phyloP scores from a whole-genome alignment of 53 echinoderm and acorn worm genomes.

The Patiria pectinifera region DNA sequence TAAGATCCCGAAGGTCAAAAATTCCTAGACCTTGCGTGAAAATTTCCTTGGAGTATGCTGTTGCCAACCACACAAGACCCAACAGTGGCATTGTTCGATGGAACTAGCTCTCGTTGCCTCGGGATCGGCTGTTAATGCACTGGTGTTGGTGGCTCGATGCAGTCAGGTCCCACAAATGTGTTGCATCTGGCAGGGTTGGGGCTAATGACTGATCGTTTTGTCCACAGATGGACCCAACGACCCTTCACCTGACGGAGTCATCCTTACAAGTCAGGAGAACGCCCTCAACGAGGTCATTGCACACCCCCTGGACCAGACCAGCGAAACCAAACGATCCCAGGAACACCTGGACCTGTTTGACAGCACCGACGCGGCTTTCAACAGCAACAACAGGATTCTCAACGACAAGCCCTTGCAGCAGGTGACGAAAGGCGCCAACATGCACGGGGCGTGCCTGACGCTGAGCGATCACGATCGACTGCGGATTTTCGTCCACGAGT shows the following conservation, averaged over 20 bases:
- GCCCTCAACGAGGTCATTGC: slow-evolving; percentile 86
- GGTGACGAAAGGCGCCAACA: slow-evolving; percentile 42
- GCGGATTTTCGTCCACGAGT: slow-evolving; percentile 95
- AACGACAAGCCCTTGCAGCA: slow-evolving; percentile 51
- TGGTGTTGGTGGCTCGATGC: no score
- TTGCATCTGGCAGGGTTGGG: not conserved
- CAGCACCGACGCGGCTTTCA: slow-evolving; percentile 12
- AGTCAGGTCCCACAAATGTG: no score
- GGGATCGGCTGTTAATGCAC: no score
- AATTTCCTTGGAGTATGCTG: no score
- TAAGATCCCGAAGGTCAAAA: no score
- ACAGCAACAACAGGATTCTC: slow-evolving; percentile 54
- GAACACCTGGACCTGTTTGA: slow-evolving; percentile 62
- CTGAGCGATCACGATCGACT: slow-evolving; percentile 92
- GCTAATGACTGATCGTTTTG: not conserved
- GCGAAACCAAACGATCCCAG: slow-evolving; percentile 57
- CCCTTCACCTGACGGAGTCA: slow-evolving; percentile 81
- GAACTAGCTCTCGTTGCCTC: no score
- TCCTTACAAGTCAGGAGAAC: slow-evolving; percentile 78
- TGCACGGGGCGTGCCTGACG: slow-evolving; percentile 87
- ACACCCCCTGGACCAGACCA: slow-evolving; percentile 81
- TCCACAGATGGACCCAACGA: slow-evolving; percentile 90
- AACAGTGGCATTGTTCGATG: no score
- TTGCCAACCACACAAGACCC: no score
- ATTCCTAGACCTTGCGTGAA: no score